Evolutionary conservation across 2,888 invertebrate genomes (phyloP).

Genomic region (Rhogogaster chlorosoma): DNA sequence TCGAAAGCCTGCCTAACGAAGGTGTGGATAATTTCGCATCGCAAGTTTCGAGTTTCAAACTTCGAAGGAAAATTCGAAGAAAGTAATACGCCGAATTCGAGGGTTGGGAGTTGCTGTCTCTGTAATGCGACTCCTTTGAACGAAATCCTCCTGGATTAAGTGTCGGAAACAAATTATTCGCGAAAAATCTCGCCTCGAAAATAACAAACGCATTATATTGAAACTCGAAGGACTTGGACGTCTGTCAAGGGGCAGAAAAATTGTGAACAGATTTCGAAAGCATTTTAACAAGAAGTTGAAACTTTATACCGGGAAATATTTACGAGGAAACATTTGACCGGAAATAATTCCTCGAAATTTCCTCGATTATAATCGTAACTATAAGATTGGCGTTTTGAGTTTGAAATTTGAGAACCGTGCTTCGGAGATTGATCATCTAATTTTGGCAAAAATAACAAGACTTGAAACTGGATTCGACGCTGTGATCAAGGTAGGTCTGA

Average conservation of each 20-base stretch:
- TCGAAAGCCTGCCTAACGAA: not conserved
- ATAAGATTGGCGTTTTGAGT: not conserved
- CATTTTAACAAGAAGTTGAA: not conserved
- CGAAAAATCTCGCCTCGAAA: not conserved
- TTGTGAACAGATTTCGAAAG: not conserved
- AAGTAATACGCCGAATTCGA: not conserved
- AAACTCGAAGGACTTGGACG: not conserved
- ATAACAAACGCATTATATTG: not conserved
- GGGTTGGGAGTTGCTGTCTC: not conserved
- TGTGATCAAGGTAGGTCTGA: not conserved
- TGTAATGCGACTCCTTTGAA: not conserved
- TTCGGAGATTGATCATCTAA: not conserved
- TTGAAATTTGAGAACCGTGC: not conserved
- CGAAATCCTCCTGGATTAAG: not conserved
- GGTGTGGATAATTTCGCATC: not conserved
- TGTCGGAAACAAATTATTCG: not conserved
- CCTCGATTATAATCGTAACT: not conserved
- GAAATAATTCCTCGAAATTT: not conserved
- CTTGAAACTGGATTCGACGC: not conserved
- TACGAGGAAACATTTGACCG: not conserved
- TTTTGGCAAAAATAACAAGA: not conserved
- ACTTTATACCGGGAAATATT: not conserved
- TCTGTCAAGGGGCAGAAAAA: not conserved
- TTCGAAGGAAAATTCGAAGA: not conserved
- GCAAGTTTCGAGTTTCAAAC: conserved; percentile 3